phyloP scores from a whole-genome alignment of 2,113 vertebrate species.

The Antigone vipio region DNA sequence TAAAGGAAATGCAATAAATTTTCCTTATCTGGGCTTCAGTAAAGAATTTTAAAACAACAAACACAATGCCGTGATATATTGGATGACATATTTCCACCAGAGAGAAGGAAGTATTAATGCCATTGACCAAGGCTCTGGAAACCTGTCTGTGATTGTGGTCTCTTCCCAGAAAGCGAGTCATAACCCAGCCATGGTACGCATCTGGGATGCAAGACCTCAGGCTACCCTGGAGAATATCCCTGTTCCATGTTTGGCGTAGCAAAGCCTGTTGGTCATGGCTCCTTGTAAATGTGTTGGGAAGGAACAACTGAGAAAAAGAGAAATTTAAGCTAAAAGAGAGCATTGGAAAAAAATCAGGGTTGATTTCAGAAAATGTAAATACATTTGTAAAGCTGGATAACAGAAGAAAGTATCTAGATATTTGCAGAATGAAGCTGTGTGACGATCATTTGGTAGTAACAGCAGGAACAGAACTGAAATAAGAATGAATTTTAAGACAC shows the following conservation, averaged over 20 bases:
- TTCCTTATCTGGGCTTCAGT: constrained; percentile 31
- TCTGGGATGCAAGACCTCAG: neutral
- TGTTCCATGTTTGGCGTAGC: neutral
- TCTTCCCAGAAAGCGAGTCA: neutral
- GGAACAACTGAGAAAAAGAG: neutral
- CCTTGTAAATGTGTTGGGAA: neutral
- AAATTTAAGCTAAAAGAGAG: neutral
- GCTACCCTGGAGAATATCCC: neutral
- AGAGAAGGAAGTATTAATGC: neutral
- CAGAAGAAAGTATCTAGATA: neutral
- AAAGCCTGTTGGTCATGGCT: neutral
- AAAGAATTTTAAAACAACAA: constrained; percentile 40
- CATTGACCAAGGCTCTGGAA: neutral
- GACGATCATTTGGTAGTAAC: neutral
- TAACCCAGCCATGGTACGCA: neutral
- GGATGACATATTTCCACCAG: neutral
- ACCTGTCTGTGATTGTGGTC: neutral
- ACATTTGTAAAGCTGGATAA: neutral
- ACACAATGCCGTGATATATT: neutral
- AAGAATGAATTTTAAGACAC: neutral
- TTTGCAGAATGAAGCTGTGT: neutral
- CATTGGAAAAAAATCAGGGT: neutral
- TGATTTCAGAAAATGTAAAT: neutral
- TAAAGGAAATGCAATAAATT: constrained; percentile 24
- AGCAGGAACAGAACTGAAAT: neutral